A percentile compares a stretch with the other conserved stretches of the same genome.
Conservation (phyloP, 2,113 vertebrate species). For the Rhombomys opimus region DNA sequence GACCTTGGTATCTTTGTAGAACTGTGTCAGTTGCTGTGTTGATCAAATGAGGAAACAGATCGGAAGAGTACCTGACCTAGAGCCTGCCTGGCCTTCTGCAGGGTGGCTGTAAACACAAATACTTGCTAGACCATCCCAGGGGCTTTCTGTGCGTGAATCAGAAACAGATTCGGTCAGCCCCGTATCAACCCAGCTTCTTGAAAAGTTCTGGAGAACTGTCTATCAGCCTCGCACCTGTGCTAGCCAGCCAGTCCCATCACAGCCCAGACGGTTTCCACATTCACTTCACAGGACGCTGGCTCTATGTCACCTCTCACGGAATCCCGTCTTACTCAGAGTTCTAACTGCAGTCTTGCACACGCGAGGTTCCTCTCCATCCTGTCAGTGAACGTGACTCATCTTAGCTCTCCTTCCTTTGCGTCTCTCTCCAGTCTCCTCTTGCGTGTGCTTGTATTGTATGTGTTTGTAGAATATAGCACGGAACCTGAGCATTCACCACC, state of each 20-base stretch:
- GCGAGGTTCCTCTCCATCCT: neutral
- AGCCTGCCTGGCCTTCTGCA: neutral
- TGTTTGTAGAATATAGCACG: neutral
- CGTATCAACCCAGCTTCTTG: constrained; percentile 5
- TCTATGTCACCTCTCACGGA: neutral
- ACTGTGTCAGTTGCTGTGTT: neutral
- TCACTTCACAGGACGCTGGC: neutral
- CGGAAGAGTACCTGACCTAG: neutral
- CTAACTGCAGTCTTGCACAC: neutral
- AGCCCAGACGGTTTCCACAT: neutral
- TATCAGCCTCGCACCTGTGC: neutral
- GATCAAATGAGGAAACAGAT: neutral
- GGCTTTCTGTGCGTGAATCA: neutral
- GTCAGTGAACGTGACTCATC: neutral
- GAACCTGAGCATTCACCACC: neutral
- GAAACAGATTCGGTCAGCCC: constrained; percentile 16
- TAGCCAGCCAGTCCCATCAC: neutral
- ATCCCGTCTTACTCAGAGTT: neutral
- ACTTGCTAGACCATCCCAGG: neutral
- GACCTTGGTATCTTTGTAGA: neutral
- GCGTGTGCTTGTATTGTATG: neutral
- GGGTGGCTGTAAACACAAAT: neutral
- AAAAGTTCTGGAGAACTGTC: neutral
- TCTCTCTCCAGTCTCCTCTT: too few relatives aligned
- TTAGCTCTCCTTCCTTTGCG: neutral